These are phyloP conservation scores for Phataginus tricuspis DNA, from an alignment of 2,797 vertebrate genomes.

Conservation along the genomic window DNA sequence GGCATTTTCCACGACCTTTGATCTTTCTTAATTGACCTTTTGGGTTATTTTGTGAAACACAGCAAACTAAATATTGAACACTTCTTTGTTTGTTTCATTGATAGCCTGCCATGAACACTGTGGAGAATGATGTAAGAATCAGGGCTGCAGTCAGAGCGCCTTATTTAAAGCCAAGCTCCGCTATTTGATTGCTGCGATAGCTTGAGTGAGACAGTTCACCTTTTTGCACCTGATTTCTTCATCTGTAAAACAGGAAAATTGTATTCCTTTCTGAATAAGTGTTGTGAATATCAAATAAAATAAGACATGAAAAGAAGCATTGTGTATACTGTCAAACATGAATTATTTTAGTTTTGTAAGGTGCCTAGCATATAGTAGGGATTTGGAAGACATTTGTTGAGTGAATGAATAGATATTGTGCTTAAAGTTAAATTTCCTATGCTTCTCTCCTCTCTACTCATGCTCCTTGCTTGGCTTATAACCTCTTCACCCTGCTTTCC, in stretches of 20 bases:
- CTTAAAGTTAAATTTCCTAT: neutral
- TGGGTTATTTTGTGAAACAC: conserved; percentile 28
- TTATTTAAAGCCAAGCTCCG: conserved; percentile 44
- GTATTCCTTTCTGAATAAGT: conserved; percentile 39
- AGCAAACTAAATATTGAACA: conserved; percentile 17
- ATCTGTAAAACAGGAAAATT: conserved; percentile 56
- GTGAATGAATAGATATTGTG: neutral
- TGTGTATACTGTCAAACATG: neutral
- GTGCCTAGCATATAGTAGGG: neutral
- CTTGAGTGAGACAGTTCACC: conserved; percentile 45
- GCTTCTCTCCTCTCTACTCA: neutral
- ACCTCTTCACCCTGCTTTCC: neutral
- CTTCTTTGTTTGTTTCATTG: neutral
- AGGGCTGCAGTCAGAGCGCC: neutral
- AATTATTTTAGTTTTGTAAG: neutral
- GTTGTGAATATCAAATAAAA: conserved; percentile 10
- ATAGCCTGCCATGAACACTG: neutral
- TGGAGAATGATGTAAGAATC: neutral
- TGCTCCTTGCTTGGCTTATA: neutral
- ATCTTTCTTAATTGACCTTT: conserved; percentile 50
- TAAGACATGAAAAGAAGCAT: neutral
- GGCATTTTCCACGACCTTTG: conserved; percentile 29
- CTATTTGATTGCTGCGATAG: neutral
- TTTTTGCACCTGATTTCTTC: conserved; percentile 54
- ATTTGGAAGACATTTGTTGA: neutral